Base-by-base conservation (phyloP, 1,140 invertebrate species). In the Eupristina koningsbergeri region DNA sequence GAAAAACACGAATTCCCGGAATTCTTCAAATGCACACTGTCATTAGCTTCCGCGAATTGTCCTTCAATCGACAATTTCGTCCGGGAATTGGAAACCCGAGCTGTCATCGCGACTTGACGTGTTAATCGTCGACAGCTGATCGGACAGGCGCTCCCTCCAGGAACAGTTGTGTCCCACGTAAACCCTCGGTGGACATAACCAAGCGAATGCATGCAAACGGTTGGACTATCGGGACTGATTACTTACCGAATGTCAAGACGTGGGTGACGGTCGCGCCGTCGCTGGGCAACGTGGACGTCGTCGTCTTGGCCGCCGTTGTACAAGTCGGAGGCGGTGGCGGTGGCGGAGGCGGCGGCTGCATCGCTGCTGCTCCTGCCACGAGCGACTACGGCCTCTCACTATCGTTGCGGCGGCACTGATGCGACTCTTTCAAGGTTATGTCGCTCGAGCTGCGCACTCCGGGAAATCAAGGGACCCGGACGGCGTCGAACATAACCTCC, bases 171-270 rank as follows among this genome's bases (percentile, higher is more conserved):
- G 41, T 45, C 41, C 11, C 41, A 11, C 5, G 41, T 45, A 11
- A n/a, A 58, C 31, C 31, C 67, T 34, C 36, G 15, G 36, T 36
- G 45, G 45, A 45, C 41, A 11, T 45, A 45, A 45, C 11, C 41
- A 11, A 5, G 11, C 41, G 11, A 11, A 7, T 5, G 5, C 41
- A 45, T 45, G 41, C 6, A n/a, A n/a, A n/a, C n/a, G n/a, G n/a
- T n/a, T 22, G 47, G 15, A 58, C 22, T 3, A 17, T 22, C 2
- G 29, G 22, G 74, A 17, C 17, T 29, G 41, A 29, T 17, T 79
- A 90, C 93, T 89, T 91, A 94, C 94, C 93, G 86, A 93, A 94
- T 86, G 93, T 94, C 81, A 94, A 92, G 83, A 93, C 92, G 87
- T 94, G 93, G 45, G 93, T 94, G 87, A 94, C 92, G 87, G 93